These are phyloP conservation scores for Seriola aureovittata DNA, from an alignment of 2,113 vertebrate genomes.

Conservation along the genomic window DNA sequence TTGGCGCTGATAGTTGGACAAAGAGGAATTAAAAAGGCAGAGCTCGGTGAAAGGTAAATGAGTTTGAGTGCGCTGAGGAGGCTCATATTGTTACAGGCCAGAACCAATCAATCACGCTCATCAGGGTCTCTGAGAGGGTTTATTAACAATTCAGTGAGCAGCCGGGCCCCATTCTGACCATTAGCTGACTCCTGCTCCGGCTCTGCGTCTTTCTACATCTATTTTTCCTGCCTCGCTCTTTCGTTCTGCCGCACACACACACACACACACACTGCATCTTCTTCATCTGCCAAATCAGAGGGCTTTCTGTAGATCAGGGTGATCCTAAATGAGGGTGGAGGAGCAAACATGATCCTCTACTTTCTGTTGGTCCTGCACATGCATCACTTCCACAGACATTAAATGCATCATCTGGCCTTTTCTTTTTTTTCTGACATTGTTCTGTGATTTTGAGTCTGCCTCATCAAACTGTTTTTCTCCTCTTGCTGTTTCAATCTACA, in stretches of 20 bases:
- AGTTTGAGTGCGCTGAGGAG: constrained; percentile 66
- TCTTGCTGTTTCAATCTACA: constrained; percentile 1
- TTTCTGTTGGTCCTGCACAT: neutral
- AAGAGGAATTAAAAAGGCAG: constrained; percentile 63
- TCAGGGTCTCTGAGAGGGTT: constrained; percentile 63
- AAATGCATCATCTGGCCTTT: neutral
- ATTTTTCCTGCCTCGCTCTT: constrained; percentile 8
- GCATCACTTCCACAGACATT: neutral
- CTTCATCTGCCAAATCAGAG: neutral
- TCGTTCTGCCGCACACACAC: neutral
- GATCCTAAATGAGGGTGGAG: constrained; percentile 11
- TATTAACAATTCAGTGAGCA: constrained; percentile 79
- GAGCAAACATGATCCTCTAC: constrained; percentile 16
- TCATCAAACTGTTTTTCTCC: neutral
- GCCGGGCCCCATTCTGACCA: constrained; percentile 57
- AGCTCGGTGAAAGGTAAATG: constrained; percentile 66
- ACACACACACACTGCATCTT: neutral
- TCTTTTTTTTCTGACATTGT: neutral
- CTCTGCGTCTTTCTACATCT: constrained; percentile 32
- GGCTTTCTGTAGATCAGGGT: constrained; percentile 4
- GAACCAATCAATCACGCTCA: constrained; percentile 74
- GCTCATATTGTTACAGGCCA: constrained; percentile 64
- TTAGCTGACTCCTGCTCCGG: constrained; percentile 56
- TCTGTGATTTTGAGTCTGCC: neutral
- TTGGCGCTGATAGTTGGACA: constrained; percentile 53